A percentile compares a stretch with the other conserved stretches of the same genome.
Evolutionary conservation across 2,888 invertebrate species (phyloP).

Genomic region (Terebella lapidaria): DNA sequence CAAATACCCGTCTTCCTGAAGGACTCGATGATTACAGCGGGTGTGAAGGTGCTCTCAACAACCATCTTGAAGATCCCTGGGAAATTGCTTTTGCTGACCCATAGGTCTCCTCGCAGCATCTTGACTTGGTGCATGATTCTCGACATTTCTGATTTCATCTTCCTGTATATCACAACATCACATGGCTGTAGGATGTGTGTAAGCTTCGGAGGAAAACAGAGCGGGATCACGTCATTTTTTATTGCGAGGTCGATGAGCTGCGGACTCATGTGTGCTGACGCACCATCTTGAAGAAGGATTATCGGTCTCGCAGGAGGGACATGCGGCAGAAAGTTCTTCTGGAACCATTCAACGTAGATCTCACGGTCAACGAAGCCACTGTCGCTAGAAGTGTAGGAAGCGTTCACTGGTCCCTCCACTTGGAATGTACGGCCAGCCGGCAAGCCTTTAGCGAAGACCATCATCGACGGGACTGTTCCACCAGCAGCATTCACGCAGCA

Average conservation of each 20-base stretch:
- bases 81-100: constrained; percentile 8
- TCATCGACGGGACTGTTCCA: background rate
- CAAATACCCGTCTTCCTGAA: constrained; percentile 9
- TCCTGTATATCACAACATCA: constrained; percentile 8
- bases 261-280: constrained; percentile 7
- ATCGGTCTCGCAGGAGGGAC: constrained; percentile 4
- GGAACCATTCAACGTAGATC: constrained; percentile 9
- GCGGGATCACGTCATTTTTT: constrained; percentile 1
- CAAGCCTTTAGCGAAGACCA: constrained; percentile 7
- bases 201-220: no score
- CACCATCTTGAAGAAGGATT: constrained; percentile 6
- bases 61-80: constrained; percentile 4
- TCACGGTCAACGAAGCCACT: constrained; percentile 5
- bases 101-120: constrained; percentile 4
- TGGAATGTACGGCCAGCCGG: background rate
- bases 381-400: constrained; percentile 3
- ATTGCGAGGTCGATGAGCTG: constrained; percentile 8
- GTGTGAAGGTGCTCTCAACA: constrained; percentile 3
- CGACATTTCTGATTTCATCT: constrained; percentile 4
- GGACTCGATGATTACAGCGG: background rate
- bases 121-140: constrained; percentile 8
- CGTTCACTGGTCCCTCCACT: constrained; percentile 4
- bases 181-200: no score
- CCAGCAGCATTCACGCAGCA: constrained; percentile 5
- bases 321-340: constrained; percentile 8